A percentile compares a stretch with the other conserved stretches of the same genome.
Conservation (phyloP, 35 echinoderm and acorn worm species). For the Eucidaris tribuloides region DNA sequence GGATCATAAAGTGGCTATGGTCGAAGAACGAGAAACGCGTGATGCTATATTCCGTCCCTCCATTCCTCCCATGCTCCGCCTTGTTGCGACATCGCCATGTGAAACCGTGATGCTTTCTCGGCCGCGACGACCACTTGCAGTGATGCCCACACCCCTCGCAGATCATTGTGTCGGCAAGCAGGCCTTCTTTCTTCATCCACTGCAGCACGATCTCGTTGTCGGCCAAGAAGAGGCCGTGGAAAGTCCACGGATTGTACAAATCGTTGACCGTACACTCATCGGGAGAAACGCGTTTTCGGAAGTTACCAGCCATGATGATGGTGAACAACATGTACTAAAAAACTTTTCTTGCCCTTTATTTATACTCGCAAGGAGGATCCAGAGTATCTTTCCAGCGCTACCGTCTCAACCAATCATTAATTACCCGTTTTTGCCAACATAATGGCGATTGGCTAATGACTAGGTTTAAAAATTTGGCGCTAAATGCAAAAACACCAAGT, state of each 20-base stretch:
- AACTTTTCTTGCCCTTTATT: too few species aligned
- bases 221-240: background rate
- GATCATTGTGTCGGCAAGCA: background rate
- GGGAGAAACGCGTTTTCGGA: background rate
- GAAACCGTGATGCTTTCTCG: background rate
- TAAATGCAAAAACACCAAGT: too few species aligned
- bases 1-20: background rate
- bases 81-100: slow-evolving; percentile 6
- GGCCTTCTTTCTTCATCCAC: background rate
- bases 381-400: too few species aligned
- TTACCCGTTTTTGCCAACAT: too few species aligned
- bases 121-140: background rate
- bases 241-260: background rate
- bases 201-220: background rate
- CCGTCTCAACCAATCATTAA: too few species aligned
- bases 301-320: background rate
- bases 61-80: background rate
- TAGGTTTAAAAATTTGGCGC: too few species aligned
- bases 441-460: too few species aligned
- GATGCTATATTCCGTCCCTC: background rate
- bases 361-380: too few species aligned
- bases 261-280: background rate
- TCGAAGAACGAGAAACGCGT: slow-evolving; percentile 3
- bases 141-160: background rate
- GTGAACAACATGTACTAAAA: background rate